A percentile compares a stretch with the other conserved stretches of the same genome.
These are phyloP conservation scores for Zygothrica quintamaculata DNA, from an alignment of 2,888 invertebrate species.

Conservation along the genomic window DNA sequence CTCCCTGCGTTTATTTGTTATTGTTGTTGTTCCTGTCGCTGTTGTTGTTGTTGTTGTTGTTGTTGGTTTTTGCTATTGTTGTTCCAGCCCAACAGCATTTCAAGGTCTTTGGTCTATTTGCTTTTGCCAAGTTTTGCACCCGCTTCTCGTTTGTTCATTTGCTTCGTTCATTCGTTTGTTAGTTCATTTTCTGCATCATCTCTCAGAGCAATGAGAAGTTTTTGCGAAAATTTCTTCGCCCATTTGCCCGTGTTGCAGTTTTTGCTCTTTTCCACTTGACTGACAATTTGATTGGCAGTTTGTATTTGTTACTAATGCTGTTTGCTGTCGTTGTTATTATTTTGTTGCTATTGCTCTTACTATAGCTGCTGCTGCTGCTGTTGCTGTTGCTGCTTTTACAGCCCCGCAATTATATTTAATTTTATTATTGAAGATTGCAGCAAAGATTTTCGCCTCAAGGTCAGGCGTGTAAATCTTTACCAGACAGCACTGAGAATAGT, in stretches of 20 bases:
- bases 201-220: constrained; percentile 70
- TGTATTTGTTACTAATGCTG: constrained; percentile 58
- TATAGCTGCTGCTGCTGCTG: constrained; percentile 18
- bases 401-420: constrained; percentile 80
- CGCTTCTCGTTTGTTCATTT: constrained; percentile 40
- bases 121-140: constrained; percentile 76
- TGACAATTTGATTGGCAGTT: constrained; percentile 79
- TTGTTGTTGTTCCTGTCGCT: constrained; percentile 21
- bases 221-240: constrained; percentile 72
- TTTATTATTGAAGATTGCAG: constrained; percentile 82
- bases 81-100: constrained; percentile 69
- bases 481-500: constrained; percentile 59
- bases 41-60: constrained; percentile 40
- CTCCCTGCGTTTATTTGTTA: constrained; percentile 21
- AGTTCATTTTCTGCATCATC: constrained; percentile 73
- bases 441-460: constrained; percentile 77
- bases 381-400: constrained; percentile 54
- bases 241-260: constrained; percentile 65
- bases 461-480: constrained; percentile 78
- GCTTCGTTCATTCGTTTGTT: constrained; percentile 20
- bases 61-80: constrained; percentile 40
- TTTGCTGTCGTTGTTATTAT: too few species aligned
- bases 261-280: constrained; percentile 78
- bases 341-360: constrained; percentile 29
- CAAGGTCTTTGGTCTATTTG: constrained; percentile 76